Conservation (phyloP, 2,113 vertebrate genomes). For the Peucedramus taeniatus region DNA sequence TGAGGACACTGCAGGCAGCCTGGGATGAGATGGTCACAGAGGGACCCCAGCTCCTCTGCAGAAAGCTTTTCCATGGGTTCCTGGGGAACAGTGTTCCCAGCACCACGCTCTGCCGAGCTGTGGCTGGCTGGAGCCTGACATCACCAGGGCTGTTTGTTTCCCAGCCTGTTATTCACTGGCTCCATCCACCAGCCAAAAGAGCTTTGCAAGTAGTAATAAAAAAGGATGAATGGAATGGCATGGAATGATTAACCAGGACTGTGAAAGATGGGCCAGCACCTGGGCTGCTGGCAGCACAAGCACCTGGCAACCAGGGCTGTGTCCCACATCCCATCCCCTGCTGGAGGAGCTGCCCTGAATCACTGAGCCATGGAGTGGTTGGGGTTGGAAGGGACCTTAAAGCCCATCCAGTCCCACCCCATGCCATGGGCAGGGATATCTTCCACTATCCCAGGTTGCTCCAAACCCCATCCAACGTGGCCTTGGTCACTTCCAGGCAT, state of each 20-base stretch:
- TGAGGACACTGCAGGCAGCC: not conserved
- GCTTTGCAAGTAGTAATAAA: not conserved
- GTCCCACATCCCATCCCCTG: not conserved
- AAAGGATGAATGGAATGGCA: conserved; percentile 1
- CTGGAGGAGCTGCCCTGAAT: not conserved
- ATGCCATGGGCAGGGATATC: not conserved
- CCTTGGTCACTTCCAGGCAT: not conserved
- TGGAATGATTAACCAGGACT: not conserved
- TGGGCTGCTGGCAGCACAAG: not conserved
- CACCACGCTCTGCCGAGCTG: fast-evolving
- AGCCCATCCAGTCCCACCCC: not conserved
- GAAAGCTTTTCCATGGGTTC: not conserved
- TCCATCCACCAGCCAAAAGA: conserved; percentile 18
- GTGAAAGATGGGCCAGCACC: not conserved
- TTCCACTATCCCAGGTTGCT: not conserved
- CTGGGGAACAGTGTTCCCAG: not conserved
- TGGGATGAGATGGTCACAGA: not conserved
- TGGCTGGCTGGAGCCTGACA: not conserved
- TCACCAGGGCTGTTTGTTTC: not conserved
- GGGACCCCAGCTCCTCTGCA: not conserved
- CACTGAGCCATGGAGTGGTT: not conserved
- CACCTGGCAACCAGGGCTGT: not conserved
- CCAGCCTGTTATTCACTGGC: not conserved
- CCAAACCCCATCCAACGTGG: not conserved
- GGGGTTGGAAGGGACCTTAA: not conserved